A percentile compares a stretch with the other conserved stretches of the same genome.
Conservation (phyloP, 2,888 invertebrate species). For the Oscheius sp. region DNA sequence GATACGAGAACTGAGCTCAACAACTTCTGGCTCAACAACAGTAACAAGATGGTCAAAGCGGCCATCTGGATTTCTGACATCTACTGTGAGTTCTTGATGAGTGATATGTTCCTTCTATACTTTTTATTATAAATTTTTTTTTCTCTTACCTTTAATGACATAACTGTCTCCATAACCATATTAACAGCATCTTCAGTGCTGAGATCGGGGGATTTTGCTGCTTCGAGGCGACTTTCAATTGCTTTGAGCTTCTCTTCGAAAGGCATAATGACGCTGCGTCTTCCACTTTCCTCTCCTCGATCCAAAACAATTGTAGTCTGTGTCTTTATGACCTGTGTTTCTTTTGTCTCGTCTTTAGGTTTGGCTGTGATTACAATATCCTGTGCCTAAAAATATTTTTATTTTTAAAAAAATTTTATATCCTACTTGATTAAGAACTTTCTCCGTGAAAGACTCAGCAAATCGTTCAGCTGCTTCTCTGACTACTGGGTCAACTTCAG, state of each 20-base stretch:
- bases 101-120: slow-evolving; percentile 48
- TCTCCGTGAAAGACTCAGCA: slow-evolving; percentile 31
- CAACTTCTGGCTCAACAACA: slow-evolving; percentile 49
- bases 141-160: slow-evolving; percentile 41
- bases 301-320: slow-evolving; percentile 13
- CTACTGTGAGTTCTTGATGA: slow-evolving; percentile 52
- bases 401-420: not conserved
- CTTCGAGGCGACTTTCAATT: slow-evolving; percentile 21
- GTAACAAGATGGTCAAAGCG: slow-evolving; percentile 55
- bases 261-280: slow-evolving; percentile 29
- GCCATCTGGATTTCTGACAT: slow-evolving; percentile 51
- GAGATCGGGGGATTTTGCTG: slow-evolving; percentile 22
- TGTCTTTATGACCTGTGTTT: slow-evolving; percentile 23
- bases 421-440: slow-evolving; percentile 25
- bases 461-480: slow-evolving; percentile 26
- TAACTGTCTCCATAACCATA: slow-evolving; percentile 48
- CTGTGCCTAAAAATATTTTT: slow-evolving; percentile 7
- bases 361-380: slow-evolving; percentile 17
- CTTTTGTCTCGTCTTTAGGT: slow-evolving; percentile 7
- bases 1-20: slow-evolving; percentile 13
- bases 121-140: not conserved
- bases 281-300: slow-evolving; percentile 22
- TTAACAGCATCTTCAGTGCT: slow-evolving; percentile 44
- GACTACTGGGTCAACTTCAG: slow-evolving; percentile 1
- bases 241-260: slow-evolving; percentile 27